Evolutionary conservation across 2,113 vertebrate genomes (phyloP), one percentile per base, ranked within the genome.

Genomic region (crab-eating macaque (Macaca fascicularis)): DNA sequence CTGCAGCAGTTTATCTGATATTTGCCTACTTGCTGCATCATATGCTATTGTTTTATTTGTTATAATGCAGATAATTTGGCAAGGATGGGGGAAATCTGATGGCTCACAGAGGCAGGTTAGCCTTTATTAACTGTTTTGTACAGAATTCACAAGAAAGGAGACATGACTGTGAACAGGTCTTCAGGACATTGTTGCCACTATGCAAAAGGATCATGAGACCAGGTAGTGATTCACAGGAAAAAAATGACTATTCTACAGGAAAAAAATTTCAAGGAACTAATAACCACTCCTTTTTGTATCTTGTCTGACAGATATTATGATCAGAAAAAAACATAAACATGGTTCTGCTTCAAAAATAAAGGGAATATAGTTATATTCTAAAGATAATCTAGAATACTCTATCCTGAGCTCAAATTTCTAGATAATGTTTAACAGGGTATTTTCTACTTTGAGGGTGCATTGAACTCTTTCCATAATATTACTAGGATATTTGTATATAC

Each of bases 41-140:
- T 70, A 38, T 48, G 45, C 16, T 48, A 1, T 11, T 45, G 9
- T 38, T 38, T 48, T 67, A 80, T 88, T 84, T 92, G 11, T 70
- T 27, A 55, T 38, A 88, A 43, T 82, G 43, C 8, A 70, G 9
- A 11, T 81, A 50, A 50, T 52, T 17, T 22, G 8, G 8, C 17
- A 38, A 4, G 1, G 0, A 0, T 50, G 12, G 4, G 0, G 1
- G 32, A 88, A 79, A 80, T 69, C 7, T n/a, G n/a, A 64, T 86
- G 22, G 11, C 6, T 35, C 38, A 93, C 8, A 93, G 74, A 79
- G 6, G 19, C 25, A 84, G 8, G 23, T 43, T 79, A 67, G 13
- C 16, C 6, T 90, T 83, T 43, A 70, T 22, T 35, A 57, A 86
- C 16, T 69, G 32, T 38, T 6, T 86, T 75, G 22, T 25, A 57